Percentiles rank a stretch among this genome's conserved stretches.
These are phyloP conservation scores for Sitobion miscanthi DNA, from an alignment of 1,140 invertebrate genomes.

Conservation along the genomic window DNA sequence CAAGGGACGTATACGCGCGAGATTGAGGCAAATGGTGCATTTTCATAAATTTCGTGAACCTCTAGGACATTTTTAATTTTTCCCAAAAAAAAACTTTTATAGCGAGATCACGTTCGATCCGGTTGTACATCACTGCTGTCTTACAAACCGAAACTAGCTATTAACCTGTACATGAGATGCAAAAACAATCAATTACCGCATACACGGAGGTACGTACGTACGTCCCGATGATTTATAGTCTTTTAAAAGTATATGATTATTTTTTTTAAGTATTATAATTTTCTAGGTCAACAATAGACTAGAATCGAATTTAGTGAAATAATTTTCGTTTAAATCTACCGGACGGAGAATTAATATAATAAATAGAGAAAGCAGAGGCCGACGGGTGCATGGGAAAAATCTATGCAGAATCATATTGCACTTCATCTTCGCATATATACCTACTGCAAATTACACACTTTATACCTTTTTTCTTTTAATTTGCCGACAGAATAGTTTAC, in stretches of 20 bases:
- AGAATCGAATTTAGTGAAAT: background rate
- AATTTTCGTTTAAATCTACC: background rate
- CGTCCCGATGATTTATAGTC: background rate
- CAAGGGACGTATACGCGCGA: background rate
- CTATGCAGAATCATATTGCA: background rate
- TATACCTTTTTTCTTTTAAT: background rate
- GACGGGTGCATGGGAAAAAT: background rate
- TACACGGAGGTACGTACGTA: background rate
- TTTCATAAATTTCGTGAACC: constrained; percentile 26
- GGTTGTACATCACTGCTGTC: constrained; percentile 15
- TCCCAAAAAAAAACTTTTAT: constrained; percentile 31
- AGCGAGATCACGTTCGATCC: constrained; percentile 8
- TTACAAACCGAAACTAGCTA: background rate
- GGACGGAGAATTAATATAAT: background rate
- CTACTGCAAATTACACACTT: background rate
- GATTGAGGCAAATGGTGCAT: background rate
- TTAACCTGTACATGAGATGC: constrained; percentile 24
- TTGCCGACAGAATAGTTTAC: background rate
- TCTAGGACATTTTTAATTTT: constrained; percentile 29
- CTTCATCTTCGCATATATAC: background rate
- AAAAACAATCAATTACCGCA: constrained; percentile 27
- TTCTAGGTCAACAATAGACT: constrained; percentile 26
- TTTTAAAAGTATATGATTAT: constrained; percentile 38
- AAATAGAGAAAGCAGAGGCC: background rate
- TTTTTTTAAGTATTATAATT: background rate